phyloP scores from a whole-genome alignment of 2,797 vertebrate species.

The Girardinus metallicus region DNA sequence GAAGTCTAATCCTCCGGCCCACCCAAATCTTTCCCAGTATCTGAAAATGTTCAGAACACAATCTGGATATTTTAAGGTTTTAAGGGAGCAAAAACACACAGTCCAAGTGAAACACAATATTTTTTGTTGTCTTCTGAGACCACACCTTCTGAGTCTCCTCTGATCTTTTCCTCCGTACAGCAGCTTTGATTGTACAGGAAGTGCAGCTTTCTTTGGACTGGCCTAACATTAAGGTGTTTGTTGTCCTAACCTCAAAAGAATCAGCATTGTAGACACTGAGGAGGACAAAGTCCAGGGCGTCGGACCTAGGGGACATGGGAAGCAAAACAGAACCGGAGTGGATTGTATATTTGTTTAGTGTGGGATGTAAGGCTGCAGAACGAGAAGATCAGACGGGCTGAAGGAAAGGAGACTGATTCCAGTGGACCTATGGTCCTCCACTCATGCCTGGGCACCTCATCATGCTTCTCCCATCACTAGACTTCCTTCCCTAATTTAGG shows the following conservation, averaged over 20 bases:
- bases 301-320: slow-evolving; percentile 48
- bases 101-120: background rate
- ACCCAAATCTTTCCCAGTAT: background rate
- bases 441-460: slow-evolving; percentile 39
- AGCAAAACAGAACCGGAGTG: slow-evolving; percentile 59
- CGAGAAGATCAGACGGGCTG: slow-evolving; percentile 20
- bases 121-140: slow-evolving; percentile 42
- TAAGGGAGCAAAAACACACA: background rate
- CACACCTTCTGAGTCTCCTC: slow-evolving; percentile 44
- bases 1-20: background rate
- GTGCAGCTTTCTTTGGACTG: slow-evolving; percentile 57
- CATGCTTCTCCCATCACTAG: slow-evolving; percentile 6
- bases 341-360: slow-evolving; percentile 72
- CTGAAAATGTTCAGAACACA: background rate
- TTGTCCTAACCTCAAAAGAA: slow-evolving; percentile 76
- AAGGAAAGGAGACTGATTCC: slow-evolving; percentile 10
- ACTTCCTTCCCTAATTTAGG: slow-evolving; percentile 23
- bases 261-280: slow-evolving; percentile 61
- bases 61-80: background rate
- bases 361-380: slow-evolving; percentile 39
- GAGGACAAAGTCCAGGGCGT: slow-evolving; percentile 67
- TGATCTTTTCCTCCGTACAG: slow-evolving; percentile 56
- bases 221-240: slow-evolving; percentile 74
- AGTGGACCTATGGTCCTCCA: slow-evolving; percentile 32
- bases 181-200: slow-evolving; percentile 65